Evolutionary conservation across 1,140 invertebrate genomes (phyloP).

Genomic region (Drosophila repleta): DNA sequence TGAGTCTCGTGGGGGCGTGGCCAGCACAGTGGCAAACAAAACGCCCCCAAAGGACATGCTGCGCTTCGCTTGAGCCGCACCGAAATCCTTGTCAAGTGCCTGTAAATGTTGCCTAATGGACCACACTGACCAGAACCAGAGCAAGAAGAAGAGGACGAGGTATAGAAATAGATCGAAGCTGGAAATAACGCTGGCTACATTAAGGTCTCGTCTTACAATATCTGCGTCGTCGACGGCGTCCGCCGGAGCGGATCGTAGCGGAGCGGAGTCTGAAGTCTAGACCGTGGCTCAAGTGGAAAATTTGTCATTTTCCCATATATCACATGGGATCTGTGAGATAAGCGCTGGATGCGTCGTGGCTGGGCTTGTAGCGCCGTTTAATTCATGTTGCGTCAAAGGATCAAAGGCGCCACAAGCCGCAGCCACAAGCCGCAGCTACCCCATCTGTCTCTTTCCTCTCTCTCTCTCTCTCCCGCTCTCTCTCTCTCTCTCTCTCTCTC

Average conservation of each 20-base stretch:
- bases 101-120: conserved; percentile 71
- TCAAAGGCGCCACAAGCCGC: conserved; percentile 69
- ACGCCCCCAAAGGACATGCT: conserved; percentile 43
- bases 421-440: conserved; percentile 41
- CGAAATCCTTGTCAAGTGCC: conserved; percentile 65
- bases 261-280: conserved; percentile 69
- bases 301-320: conserved; percentile 79
- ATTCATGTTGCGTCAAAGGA: conserved; percentile 80
- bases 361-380: conserved; percentile 69
- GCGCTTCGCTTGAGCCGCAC: neutral
- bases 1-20: conserved; percentile 31
- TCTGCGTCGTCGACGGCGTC: conserved; percentile 58
- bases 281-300: conserved; percentile 71
- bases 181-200: conserved; percentile 46
- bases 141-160: neutral
- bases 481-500: conserved; percentile 13
- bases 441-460: conserved; percentile 1
- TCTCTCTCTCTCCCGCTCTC: conserved; percentile 17
- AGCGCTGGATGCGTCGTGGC: conserved; percentile 43
- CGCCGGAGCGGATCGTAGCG: no score
- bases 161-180: conserved; percentile 20
- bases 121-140: conserved; percentile 66
- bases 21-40: conserved; percentile 61
- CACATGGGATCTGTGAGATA: conserved; percentile 57
- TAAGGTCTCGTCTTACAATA: conserved; percentile 71